Evolutionary conservation across 2,888 invertebrate species (phyloP).

Genomic region (Melinopterus prodromus): DNA sequence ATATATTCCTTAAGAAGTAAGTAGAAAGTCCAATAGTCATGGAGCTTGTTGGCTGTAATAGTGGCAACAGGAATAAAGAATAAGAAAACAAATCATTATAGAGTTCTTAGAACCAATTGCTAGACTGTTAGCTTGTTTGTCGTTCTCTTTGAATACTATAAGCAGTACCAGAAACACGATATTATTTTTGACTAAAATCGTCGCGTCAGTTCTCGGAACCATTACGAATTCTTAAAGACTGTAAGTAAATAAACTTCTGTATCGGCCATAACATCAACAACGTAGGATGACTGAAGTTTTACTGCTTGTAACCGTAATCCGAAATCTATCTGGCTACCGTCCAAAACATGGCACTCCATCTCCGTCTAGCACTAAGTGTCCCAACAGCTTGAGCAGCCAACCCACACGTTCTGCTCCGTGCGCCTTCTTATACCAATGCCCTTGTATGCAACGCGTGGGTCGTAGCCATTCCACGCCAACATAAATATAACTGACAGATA

Average conservation of each 20-base stretch:
- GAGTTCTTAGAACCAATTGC: too few species aligned
- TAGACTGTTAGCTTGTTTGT: too few species aligned
- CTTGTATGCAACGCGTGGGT: constrained; percentile 50
- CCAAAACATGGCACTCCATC: not conserved
- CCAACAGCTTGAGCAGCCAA: constrained; percentile 13
- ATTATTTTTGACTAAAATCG: too few species aligned
- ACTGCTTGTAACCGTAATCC: not conserved
- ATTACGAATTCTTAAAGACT: not conserved
- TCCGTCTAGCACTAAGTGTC: not conserved
- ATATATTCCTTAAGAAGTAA: too few species aligned
- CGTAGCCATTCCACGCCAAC: constrained; percentile 47
- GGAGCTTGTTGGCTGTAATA: too few species aligned
- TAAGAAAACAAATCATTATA: too few species aligned
- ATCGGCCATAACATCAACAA: not conserved
- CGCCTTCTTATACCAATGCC: constrained; percentile 44
- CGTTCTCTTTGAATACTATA: too few species aligned
- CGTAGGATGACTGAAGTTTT: not conserved
- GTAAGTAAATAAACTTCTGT: not conserved
- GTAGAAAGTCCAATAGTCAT: too few species aligned
- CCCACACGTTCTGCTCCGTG: constrained; percentile 44
- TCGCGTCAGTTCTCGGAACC: not conserved
- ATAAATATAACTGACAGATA: constrained; percentile 50
- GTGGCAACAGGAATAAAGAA: too few species aligned
- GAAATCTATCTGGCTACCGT: constrained; percentile 4
- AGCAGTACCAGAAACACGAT: too few species aligned